Evolutionary conservation across 1,140 invertebrate genomes (phyloP), one percentile per base, ranked within the genome.

Genomic region (Episyrphus balteatus): DNA sequence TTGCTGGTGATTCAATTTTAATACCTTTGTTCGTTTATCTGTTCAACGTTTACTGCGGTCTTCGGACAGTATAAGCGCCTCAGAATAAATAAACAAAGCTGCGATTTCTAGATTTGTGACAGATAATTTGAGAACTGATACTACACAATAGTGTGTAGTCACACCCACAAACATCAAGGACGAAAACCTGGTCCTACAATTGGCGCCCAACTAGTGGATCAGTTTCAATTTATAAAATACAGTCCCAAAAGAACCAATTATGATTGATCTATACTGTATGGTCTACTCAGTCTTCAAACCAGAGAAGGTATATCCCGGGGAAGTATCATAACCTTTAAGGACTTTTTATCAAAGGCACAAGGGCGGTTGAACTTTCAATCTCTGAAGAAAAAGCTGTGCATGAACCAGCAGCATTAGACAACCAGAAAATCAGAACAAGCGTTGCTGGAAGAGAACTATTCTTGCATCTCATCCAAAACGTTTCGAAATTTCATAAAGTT

Each of bases 231-330:
- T 5, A 26, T 3, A 5, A 26, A 26, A 26, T 26, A 26, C 21
- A 26, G 34, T 19, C 7, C 11, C 18, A 26, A 26, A 26, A 9
- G 45, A 54, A 38, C 18, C 11, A 26, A 32, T 31, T 3, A 30
- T 51, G 45, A 34, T 54, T n/a, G 44, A 54, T 41, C 49, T 56
- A n/a, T n/a, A 42, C 15, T 52, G 12, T 56, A 47, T 45, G 44
- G 49, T 12, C 38, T 54, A 26, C 17, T 52, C 1, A 36, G 39
- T 18, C 12, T 31, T 7, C 26, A 48, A 19, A 55, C 53, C 13
- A 21, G 49, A 33, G 43, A 54, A n/a, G 26, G 47, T 21, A 38
- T 54, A 14, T 6, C 18, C 12, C 36, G 49, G 5, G 31, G 44
- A 13, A 38, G 43, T n/a, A 32, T 53, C 2, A 14, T 10, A 32